Evolutionary conservation across 2,888 invertebrate species (phyloP), one percentile per base, ranked within the genome.

Genomic region (Autographa pulchrina): DNA sequence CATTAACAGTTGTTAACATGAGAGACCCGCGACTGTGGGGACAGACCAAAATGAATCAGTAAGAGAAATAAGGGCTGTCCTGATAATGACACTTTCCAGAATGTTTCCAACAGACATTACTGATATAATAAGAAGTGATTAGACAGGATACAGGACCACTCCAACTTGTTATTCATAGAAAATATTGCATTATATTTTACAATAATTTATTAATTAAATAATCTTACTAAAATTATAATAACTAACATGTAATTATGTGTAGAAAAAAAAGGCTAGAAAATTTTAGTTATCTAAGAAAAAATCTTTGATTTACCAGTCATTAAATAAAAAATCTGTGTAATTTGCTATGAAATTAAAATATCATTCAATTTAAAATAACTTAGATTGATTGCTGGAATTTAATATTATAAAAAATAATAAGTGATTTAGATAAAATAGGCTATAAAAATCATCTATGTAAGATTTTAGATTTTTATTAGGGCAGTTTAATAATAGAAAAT

Each of bases 51-150:
- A 85, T 83, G 85, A 85, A 82, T 73, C 81, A 85, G 93, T 93
- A 93, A 94, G 95, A 96, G 95, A 96, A 95, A 95, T 96, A 94
- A 95, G 94, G 90, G 88, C 86, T 87, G 86, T 92, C 92, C 93
- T 92, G 91, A 92, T 91, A 88, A 90, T 88, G 93, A 94, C 94
- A 94, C 94, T 95, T 95, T 94, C 95, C 94, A 95, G 94, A 94
- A 91, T 84, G 86, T 78, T 78, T 76, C 79, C 67, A 76, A 81
- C 79, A 70, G 67, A 75, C 75, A 76, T 72, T 71, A 77, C 65
- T 38, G 68, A 75, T 70, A 61, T 80, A 77, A 48, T 79, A 77
- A 66, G 68, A 71, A 77, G 38, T 75, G 68, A n/a, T 48, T 48
- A 48, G 7, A n/a, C 48, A 83, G 69, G 73, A 76, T 75, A 79